Conservation (phyloP, 1,140 invertebrate species). For the Dolichoris vasculosae region DNA sequence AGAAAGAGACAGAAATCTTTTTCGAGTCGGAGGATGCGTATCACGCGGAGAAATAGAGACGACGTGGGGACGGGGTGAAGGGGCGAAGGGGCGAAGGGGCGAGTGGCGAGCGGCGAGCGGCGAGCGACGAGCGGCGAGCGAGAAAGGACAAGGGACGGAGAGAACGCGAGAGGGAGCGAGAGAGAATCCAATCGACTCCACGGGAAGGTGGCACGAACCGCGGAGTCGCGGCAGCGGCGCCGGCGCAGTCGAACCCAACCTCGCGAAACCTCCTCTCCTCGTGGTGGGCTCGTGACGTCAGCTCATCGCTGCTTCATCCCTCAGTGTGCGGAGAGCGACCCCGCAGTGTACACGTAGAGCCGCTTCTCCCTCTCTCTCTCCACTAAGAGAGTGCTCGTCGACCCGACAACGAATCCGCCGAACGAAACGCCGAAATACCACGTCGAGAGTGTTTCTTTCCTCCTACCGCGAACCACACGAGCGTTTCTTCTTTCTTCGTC, state of each 20-base stretch:
- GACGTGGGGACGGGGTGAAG: no score
- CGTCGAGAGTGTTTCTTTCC: not conserved
- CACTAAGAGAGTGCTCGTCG: not conserved
- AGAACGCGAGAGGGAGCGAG: not conserved
- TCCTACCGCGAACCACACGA: not conserved
- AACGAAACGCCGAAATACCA: no score
- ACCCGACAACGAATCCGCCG: not conserved
- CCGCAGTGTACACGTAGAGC: constrained; percentile 68
- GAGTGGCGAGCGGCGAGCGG: no score
- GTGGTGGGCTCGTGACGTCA: constrained; percentile 73
- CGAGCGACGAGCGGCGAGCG: not conserved
- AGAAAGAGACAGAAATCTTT: constrained; percentile 23
- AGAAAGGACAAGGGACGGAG: not conserved
- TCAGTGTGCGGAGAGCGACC: constrained; percentile 73
- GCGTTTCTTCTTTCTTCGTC: not conserved
- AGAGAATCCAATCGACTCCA: constrained; percentile 16
- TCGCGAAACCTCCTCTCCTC: constrained; percentile 67
- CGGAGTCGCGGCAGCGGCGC: constrained; percentile 62
- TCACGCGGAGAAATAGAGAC: not conserved
- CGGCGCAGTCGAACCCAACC: constrained; percentile 34
- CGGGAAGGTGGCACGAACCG: constrained; percentile 42
- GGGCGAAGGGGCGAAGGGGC: no score
- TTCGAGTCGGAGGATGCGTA: not conserved
- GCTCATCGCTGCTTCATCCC: constrained; percentile 54
- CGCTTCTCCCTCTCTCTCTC: constrained; percentile 2